A percentile compares a stretch with the other conserved stretches of the same genome.
Evolutionary conservation across 2,888 invertebrate genomes (phyloP).

Genomic region (Leucophora obtusa): DNA sequence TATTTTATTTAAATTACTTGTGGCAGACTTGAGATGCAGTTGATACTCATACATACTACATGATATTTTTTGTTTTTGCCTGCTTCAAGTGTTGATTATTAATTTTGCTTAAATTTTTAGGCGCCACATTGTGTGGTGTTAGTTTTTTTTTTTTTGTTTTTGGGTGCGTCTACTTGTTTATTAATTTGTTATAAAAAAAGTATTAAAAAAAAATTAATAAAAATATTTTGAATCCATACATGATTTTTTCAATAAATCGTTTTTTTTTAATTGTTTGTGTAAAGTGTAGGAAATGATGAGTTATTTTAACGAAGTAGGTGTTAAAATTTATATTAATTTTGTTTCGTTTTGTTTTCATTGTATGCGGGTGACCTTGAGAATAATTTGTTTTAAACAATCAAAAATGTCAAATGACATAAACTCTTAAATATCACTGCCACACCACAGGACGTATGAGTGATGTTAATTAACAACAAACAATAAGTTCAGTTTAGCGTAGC

Average conservation of each 20-base stretch:
- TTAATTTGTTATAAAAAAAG: slow-evolving; percentile 14
- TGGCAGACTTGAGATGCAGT: slow-evolving; percentile 32
- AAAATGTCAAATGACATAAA: slow-evolving; percentile 28
- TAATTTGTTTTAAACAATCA: slow-evolving; percentile 2
- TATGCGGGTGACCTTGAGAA: slow-evolving; percentile 21
- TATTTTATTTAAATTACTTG: slow-evolving; percentile 49
- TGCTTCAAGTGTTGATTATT: slow-evolving; percentile 31
- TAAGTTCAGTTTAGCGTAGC: background rate
- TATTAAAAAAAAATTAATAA: background rate
- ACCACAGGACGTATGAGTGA: slow-evolving; percentile 52
- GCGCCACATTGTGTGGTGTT: slow-evolving; percentile 47
- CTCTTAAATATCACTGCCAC: background rate
- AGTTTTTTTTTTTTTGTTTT: slow-evolving; percentile 43
- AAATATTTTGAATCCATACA: background rate
- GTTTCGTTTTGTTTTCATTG: background rate
- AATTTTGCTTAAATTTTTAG: slow-evolving; percentile 22
- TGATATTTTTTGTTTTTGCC: background rate
- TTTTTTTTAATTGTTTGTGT: background rate
- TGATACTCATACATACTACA: background rate
- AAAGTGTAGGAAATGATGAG: slow-evolving; percentile 14
- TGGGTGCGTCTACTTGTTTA: slow-evolving; percentile 57
- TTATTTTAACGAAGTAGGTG: slow-evolving; percentile 10
- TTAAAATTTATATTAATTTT: slow-evolving; percentile 9
- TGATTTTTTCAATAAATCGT: background rate
- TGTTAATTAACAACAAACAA: slow-evolving; percentile 16